Percentiles rank a stretch among this genome's conserved stretches.
These are phyloP conservation scores for Clitarchus hookeri DNA, from an alignment of 2,888 invertebrate genomes.

Conservation along the genomic window DNA sequence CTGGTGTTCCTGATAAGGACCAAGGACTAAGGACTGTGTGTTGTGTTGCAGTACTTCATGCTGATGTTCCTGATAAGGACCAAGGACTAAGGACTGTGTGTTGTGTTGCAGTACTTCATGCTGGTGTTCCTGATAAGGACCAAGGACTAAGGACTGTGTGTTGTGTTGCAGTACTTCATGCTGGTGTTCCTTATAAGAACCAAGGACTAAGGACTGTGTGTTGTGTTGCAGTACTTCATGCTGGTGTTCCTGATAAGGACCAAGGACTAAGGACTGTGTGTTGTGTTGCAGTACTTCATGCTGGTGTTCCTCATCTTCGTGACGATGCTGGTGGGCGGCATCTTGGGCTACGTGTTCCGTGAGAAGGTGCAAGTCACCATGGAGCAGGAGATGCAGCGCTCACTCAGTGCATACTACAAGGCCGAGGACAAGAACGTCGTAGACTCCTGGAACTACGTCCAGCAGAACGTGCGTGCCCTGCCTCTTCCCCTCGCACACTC, in stretches of 20 bases:
- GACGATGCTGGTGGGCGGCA: conserved; percentile 87
- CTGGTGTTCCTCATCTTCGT: conserved; percentile 87
- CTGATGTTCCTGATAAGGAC: conserved; percentile 84
- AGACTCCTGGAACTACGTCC: conserved; percentile 87
- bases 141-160: conserved; percentile 31
- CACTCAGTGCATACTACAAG: conserved; percentile 74
- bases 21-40: conserved; percentile 31
- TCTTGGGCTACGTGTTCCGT: conserved; percentile 87
- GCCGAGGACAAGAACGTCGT: conserved; percentile 65
- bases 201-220: conserved; percentile 31
- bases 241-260: conserved; percentile 84
- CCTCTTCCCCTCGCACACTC: no score
- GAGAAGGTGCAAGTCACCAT: conserved; percentile 78
- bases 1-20: conserved; percentile 84
- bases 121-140: conserved; percentile 84
- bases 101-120: conserved; percentile 78
- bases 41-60: conserved; percentile 78
- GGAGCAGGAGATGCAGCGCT: conserved; percentile 76
- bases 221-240: conserved; percentile 78
- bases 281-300: conserved; percentile 78
- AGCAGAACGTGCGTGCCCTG: conserved; percentile 62
- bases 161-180: conserved; percentile 78
- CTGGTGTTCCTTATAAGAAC: conserved; percentile 84
- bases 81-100: conserved; percentile 31
- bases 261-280: conserved; percentile 31